Base-by-base conservation (phyloP, 2,797 vertebrate genomes). In the Danio jaintianensis region DNA sequence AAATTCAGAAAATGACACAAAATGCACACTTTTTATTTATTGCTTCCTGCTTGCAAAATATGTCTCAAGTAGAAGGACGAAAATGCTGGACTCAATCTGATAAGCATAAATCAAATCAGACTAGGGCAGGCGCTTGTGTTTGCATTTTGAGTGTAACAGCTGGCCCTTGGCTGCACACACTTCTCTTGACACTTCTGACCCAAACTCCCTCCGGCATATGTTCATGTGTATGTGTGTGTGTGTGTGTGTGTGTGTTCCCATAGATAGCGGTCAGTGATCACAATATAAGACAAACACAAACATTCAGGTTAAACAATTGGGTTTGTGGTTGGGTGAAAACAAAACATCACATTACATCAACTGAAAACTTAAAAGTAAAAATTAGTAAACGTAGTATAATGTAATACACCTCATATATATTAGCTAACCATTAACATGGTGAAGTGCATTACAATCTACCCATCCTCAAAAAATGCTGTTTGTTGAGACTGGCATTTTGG, bases 61-160 rank as follows among this genome's bases (percentile, higher is more conserved):
- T 22, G n/a, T 59, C 10, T 69, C 40, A 53, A 7, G 7, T 52
- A 84, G 36, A 62, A 16, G 12, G n/a, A 36, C n/a, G 20, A 47
- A 53, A 52, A 29, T 18, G 5, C 2, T 18, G 20, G 4, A 12
- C 43, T 73, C 20, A 52, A 8, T 72, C 71, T 69, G 42, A 55
- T 42, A 68, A 43, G 64, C 20, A 62, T 58, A 16, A 47, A 16
- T 59, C 42, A 63, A 40, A n/a, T 68, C 22, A 47, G 15, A 58
- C 56, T 42, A 70, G 62, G 22, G 3, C 18, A 62, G 13, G 45
- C n/a, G 16, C 36, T 18, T 76, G 47, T 72, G 29, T 85, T 85
- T 85, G 67, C 66, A 83, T 84, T 82, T 82, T 74, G 47, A 7
- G 78, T 87, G 88, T 85, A 90, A 86, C 89, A 90, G 91, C 90